Evolutionary conservation across 2,888 invertebrate species (phyloP).

Genomic region (Pseudeuparius sepicola): DNA sequence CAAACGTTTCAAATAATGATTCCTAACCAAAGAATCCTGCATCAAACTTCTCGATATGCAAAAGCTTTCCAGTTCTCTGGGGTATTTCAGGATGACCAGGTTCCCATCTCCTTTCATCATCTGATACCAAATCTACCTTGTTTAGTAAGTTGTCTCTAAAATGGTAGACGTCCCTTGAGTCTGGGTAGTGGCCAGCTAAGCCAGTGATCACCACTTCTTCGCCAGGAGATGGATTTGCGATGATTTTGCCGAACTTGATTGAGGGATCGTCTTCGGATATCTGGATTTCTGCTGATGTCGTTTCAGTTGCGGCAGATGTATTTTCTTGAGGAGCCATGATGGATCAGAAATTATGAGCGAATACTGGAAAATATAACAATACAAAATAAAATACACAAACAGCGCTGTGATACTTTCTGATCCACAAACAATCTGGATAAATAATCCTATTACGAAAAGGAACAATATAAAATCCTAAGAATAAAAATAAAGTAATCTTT

Average conservation of each 20-base stretch:
- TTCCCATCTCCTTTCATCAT: slow-evolving; percentile 64
- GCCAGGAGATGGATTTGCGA: slow-evolving; percentile 47
- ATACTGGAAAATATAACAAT: too few relatives aligned
- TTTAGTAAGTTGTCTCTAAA: slow-evolving; percentile 61
- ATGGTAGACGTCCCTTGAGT: slow-evolving; percentile 62
- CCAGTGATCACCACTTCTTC: slow-evolving; percentile 54
- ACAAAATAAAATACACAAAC: too few relatives aligned
- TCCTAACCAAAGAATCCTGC: slow-evolving; percentile 44
- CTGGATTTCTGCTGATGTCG: too few relatives aligned
- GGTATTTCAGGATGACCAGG: slow-evolving; percentile 49
- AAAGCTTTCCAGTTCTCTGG: slow-evolving; percentile 56
- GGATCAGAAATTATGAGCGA: too few relatives aligned
- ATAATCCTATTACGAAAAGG: too few relatives aligned
- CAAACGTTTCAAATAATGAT: not conserved
- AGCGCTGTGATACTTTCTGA: too few relatives aligned
- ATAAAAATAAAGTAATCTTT: too few relatives aligned
- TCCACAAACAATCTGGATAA: too few relatives aligned
- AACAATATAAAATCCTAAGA: too few relatives aligned
- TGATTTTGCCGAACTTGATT: slow-evolving; percentile 24
- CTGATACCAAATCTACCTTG: slow-evolving; percentile 77
- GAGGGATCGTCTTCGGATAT: too few relatives aligned
- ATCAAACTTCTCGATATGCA: slow-evolving; percentile 44
- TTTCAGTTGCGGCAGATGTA: too few relatives aligned
- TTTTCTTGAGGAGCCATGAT: too few relatives aligned
- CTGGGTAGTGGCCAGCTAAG: slow-evolving; percentile 63